phyloP scores from a whole-genome alignment of 2,797 vertebrate species.

The Rhinella marina region DNA sequence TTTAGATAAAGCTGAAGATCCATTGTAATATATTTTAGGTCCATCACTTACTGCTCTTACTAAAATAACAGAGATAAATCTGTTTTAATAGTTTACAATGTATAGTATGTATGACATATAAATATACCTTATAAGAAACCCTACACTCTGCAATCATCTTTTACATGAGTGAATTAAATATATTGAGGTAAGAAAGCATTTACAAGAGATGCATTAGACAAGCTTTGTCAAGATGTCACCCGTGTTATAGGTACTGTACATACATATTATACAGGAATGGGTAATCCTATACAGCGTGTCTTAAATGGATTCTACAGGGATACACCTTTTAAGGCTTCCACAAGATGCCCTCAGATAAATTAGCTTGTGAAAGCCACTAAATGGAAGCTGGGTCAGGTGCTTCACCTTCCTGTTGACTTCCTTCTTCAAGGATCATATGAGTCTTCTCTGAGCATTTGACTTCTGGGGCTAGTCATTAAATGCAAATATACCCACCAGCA shows the following conservation, averaged over 20 bases:
- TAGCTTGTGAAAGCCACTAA: too few relatives aligned
- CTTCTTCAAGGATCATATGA: background rate
- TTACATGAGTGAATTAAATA: slow-evolving; percentile 19
- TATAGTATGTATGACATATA: background rate
- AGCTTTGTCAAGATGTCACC: background rate
- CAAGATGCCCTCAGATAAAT: too few relatives aligned
- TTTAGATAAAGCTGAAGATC: background rate
- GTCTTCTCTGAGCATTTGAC: too few relatives aligned
- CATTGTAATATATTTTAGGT: background rate
- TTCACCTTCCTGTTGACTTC: background rate
- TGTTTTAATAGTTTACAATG: background rate
- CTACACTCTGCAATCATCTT: background rate
- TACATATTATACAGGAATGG: background rate
- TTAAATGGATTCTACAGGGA: too few relatives aligned
- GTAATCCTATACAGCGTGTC: too few relatives aligned
- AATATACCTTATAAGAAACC: background rate
- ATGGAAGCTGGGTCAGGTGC: background rate
- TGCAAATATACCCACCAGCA: too few relatives aligned
- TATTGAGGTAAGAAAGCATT: background rate
- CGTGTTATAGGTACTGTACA: background rate
- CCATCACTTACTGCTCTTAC: background rate
- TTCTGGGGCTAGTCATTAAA: too few relatives aligned
- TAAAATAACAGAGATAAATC: background rate
- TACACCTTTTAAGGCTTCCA: too few relatives aligned
- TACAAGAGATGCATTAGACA: background rate